These are phyloP conservation scores for Rafetus swinhoei DNA, from an alignment of 2,113 vertebrate genomes.

Conservation along the genomic window DNA sequence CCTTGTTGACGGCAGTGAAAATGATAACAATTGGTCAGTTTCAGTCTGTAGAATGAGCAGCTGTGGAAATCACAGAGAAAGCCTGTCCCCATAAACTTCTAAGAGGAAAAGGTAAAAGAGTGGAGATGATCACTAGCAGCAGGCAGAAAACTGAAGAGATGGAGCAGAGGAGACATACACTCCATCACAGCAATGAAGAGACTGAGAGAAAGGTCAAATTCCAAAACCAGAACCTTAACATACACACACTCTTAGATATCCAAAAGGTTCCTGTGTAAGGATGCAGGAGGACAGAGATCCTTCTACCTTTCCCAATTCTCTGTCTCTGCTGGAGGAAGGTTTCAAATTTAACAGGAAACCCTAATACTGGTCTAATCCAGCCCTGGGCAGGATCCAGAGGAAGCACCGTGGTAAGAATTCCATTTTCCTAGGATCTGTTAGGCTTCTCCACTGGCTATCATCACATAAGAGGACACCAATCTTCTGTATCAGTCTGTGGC, in stretches of 20 bases:
- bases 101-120: background rate
- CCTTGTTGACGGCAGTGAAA: background rate
- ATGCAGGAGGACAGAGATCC: background rate
- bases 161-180: background rate
- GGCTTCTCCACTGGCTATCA: background rate
- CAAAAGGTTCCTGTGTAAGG: background rate
- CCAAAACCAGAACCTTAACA: background rate
- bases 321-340: background rate
- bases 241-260: background rate
- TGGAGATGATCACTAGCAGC: background rate
- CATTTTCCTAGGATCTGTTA: background rate
- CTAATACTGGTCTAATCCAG: background rate
- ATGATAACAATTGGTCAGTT: background rate
- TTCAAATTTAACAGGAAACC: background rate
- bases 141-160: background rate
- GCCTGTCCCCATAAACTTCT: background rate
- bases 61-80: background rate
- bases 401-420: background rate
- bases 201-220: background rate
- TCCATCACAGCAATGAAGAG: background rate
- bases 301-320: background rate
- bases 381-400: background rate
- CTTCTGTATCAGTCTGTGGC: background rate
- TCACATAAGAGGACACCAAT: background rate
- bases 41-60: background rate